phyloP scores from a whole-genome alignment of 2,113 vertebrate species.

The Sander vitreus region DNA sequence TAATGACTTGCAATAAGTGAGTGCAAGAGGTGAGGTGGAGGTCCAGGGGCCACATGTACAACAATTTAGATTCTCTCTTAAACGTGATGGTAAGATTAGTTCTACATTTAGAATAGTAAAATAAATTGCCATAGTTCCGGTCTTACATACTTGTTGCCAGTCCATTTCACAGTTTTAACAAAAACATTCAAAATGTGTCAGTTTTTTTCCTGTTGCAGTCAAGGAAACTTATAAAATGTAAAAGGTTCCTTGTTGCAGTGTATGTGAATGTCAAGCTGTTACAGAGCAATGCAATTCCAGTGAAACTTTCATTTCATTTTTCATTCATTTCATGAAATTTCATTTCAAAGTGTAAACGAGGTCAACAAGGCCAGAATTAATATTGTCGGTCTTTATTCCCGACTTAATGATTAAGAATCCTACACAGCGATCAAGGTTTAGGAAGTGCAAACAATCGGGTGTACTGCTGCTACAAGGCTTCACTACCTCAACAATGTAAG shows the following conservation, averaged over 20 bases:
- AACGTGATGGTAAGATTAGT: neutral
- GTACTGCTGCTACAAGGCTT: neutral
- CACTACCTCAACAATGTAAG: neutral
- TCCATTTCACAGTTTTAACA: too few species aligned
- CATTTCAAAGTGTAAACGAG: neutral
- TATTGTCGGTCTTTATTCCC: neutral
- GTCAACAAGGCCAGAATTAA: neutral
- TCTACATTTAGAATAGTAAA: neutral
- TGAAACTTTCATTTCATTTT: too few species aligned
- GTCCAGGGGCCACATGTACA: neutral
- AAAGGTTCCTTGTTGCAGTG: neutral
- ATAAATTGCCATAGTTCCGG: neutral
- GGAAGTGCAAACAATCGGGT: slow-evolving; percentile 11
- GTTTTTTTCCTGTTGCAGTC: too few species aligned
- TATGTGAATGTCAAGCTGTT: neutral
- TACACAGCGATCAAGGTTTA: neutral
- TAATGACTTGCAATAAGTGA: neutral
- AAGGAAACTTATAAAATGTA: too few species aligned
- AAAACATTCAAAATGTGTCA: too few species aligned
- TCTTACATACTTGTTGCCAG: too few species aligned
- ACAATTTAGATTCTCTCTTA: neutral
- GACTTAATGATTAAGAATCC: neutral
- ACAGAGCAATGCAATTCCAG: neutral
- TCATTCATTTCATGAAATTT: too few species aligned
- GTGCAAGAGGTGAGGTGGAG: neutral